phyloP scores from a whole-genome alignment of 2,113 vertebrate species.

The Dinomys branickii region DNA sequence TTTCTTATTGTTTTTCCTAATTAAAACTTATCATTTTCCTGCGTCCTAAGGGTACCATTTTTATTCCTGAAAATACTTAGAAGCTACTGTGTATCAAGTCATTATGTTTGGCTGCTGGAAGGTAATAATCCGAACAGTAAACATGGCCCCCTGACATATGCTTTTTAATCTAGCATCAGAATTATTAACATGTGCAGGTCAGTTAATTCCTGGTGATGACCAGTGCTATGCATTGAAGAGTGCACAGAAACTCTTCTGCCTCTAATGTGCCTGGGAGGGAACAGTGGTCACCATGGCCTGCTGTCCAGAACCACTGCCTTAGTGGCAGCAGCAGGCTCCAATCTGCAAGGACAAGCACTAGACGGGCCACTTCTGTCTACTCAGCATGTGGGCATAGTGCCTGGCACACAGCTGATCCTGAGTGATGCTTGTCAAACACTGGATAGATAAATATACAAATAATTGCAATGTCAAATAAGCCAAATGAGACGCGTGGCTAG shows the following conservation, averaged over 20 bases:
- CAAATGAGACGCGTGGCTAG: not conserved
- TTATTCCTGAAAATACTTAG: conserved; percentile 66
- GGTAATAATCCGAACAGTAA: not conserved
- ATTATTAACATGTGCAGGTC: not conserved
- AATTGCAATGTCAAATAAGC: not conserved
- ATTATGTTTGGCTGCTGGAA: not conserved
- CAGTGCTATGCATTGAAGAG: not conserved
- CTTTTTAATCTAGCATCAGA: not conserved
- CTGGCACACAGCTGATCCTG: not conserved
- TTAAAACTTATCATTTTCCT: conserved; percentile 74
- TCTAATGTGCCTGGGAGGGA: not conserved
- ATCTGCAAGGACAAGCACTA: not conserved
- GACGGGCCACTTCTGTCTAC: not conserved
- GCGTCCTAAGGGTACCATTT: conserved; percentile 58
- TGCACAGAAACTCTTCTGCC: not conserved
- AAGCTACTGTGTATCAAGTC: not conserved
- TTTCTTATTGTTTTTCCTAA: conserved; percentile 75
- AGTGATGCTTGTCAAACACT: not conserved
- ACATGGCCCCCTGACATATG: not conserved
- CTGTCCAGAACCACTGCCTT: not conserved
- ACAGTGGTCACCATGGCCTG: not conserved
- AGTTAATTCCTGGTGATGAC: not conserved
- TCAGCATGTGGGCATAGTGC: not conserved
- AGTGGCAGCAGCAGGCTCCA: not conserved
- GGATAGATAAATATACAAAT: not conserved